Base-by-base conservation (phyloP, 2,888 invertebrate genomes). In the Trachelus stipa region DNA sequence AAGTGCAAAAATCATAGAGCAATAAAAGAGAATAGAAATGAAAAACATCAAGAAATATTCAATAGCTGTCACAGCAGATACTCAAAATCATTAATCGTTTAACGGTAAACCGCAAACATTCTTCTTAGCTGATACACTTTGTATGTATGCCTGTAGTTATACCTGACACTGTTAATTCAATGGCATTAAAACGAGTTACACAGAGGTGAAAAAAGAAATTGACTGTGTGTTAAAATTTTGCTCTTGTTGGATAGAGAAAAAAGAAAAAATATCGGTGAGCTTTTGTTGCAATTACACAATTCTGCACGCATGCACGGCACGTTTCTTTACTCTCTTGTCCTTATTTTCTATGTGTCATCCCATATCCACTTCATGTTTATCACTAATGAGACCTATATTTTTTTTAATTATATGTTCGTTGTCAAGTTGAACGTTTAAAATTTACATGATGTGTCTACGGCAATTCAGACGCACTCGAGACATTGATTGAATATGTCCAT, bases 291-390 rank as follows among this genome's bases (percentile, higher is more conserved):
- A 68, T 68, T 68, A 68, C 35, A 77, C 81, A 83, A 77, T 75
- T 74, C 34, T 71, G 81, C 81, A 83, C 79, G 80, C 80, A 75
- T 79, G 81, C 81, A 82, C 80, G 82, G 76, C 74, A 79, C 76
- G 74, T 78, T 73, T 76, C 69, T 78, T 69, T 80, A 68, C 69
- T 78, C 69, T 78, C 75, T 40, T 75, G 34, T 78, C 75, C 35
- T n/a, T 78, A 37, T 78, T 15, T 75, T 69, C 69, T 34, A n/a
- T 76, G 11, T 35, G 34, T 71, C 34, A 23, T 34, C 73, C 73
- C 34, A 23, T 73, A n/a, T 30, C 73, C 31, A 73, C 34, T 34
- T 34, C 34, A 34, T 34, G 73, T 73, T 71, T 73, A 34, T 34
- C 34, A 35, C 31, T 69, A 30, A 31, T 12, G 30, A 15, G 11